Conservation (phyloP, 2,113 vertebrate genomes). For the Boulengeromyrus knoepffleri region DNA sequence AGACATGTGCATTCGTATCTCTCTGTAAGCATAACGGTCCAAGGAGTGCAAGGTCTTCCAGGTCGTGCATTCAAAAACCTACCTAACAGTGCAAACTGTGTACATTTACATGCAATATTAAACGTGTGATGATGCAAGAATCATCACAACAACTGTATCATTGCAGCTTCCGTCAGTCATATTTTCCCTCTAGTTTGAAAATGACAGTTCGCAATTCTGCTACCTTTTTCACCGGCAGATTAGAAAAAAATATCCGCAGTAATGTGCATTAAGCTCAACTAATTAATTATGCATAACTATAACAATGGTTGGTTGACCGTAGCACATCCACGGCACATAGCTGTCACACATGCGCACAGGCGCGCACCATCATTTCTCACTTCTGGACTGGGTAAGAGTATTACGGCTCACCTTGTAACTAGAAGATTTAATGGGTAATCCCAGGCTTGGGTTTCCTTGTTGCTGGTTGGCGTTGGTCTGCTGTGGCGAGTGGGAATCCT, state of each 20-base stretch:
- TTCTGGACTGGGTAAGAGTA: constrained; percentile 42
- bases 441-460: constrained; percentile 74
- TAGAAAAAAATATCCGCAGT: not conserved
- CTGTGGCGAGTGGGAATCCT: constrained; percentile 78
- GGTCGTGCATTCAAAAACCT: not conserved
- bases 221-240: not conserved
- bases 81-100: not conserved
- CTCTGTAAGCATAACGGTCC: not conserved
- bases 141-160: not conserved
- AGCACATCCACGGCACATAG: not conserved
- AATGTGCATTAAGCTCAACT: not conserved
- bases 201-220: not conserved
- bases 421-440: constrained; percentile 80
- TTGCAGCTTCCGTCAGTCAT: not conserved
- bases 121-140: constrained; percentile 4
- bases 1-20: not conserved
- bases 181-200: not conserved
- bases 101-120: not conserved
- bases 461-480: constrained; percentile 73
- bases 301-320: not conserved
- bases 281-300: constrained; percentile 1
- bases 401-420: constrained; percentile 74
- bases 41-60: not conserved
- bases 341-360: not conserved
- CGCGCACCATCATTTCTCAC: constrained; percentile 40